Evolutionary conservation across 2,888 invertebrate species (phyloP).

Genomic region (Ormyrus thymus): DNA sequence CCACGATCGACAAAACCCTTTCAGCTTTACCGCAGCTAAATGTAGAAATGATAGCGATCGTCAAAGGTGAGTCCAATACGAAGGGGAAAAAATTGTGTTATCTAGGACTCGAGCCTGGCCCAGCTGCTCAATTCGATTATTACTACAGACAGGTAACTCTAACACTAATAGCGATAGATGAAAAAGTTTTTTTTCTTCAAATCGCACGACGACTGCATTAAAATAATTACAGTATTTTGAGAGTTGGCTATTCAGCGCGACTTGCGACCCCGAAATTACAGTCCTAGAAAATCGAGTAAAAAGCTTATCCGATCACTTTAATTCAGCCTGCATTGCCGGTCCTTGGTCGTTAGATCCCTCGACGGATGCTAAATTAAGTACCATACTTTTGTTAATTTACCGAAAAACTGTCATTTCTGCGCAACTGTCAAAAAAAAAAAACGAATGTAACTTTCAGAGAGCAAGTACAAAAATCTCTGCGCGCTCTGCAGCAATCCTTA

Average conservation of each 20-base stretch:
- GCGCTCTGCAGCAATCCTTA: slow-evolving; percentile 81
- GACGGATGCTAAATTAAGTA: slow-evolving; percentile 81
- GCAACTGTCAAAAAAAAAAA: not conserved
- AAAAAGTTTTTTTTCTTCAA: not conserved
- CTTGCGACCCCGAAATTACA: slow-evolving; percentile 82
- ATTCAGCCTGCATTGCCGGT: slow-evolving; percentile 90
- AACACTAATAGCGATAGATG: not conserved
- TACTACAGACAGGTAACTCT: slow-evolving; percentile 25
- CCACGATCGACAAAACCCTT: not conserved
- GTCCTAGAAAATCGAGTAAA: slow-evolving; percentile 85
- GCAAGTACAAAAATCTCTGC: slow-evolving; percentile 83
- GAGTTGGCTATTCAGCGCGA: slow-evolving; percentile 81
- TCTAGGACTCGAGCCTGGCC: slow-evolving; percentile 17
- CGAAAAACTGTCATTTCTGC: not conserved
- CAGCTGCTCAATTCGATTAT: slow-evolving; percentile 1
- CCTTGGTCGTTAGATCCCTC: slow-evolving; percentile 84
- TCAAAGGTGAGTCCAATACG: not conserved
- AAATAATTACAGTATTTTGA: slow-evolving; percentile 81
- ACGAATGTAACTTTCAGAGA: slow-evolving; percentile 73
- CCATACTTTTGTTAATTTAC: not conserved
- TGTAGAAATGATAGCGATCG: slow-evolving; percentile 26
- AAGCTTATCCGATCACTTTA: slow-evolving; percentile 85
- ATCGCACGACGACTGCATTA: not conserved
- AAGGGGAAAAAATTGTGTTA: slow-evolving; percentile 42
- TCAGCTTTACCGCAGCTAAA: slow-evolving; percentile 11